A percentile compares a stretch with the other conserved stretches of the same genome.
Evolutionary conservation across 1,140 invertebrate species (phyloP).

Genomic region (Zeugodacus cucurbitae): DNA sequence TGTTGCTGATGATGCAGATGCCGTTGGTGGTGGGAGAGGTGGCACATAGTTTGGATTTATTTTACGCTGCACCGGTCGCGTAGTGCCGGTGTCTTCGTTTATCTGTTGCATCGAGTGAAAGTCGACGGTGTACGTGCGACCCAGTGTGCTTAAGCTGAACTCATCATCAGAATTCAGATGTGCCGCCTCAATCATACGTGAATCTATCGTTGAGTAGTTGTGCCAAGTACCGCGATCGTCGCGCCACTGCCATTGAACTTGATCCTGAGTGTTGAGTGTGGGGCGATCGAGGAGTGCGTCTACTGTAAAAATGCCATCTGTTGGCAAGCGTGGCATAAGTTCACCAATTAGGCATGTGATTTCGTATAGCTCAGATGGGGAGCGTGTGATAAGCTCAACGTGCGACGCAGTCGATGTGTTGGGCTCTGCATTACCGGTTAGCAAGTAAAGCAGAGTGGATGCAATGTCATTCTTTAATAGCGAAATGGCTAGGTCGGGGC

Average conservation of each 20-base stretch:
- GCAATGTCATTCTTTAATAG: conserved; percentile 95
- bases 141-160: conserved; percentile 89
- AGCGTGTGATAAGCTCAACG: conserved; percentile 88
- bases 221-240: conserved; percentile 90
- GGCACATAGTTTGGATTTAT: conserved; percentile 64
- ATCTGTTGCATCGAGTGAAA: conserved; percentile 98
- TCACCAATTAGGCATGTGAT: conserved; percentile 96
- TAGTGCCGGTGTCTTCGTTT: conserved; percentile 96
- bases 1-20: neutral
- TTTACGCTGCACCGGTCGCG: conserved; percentile 86
- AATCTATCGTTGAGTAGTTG: conserved; percentile 75
- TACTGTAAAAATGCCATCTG: conserved; percentile 93
- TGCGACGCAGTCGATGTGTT: conserved; percentile 67
- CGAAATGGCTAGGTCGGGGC: conserved; percentile 90
- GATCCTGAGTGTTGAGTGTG: conserved; percentile 76
- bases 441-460: conserved; percentile 90
- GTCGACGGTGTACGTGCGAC: conserved; percentile 94
- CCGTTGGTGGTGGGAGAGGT: conserved; percentile 45
- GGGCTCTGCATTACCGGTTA: conserved; percentile 83
- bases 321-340: conserved; percentile 92
- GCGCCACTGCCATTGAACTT: conserved; percentile 95
- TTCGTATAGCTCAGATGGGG: conserved; percentile 95
- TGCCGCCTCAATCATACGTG: conserved; percentile 82
- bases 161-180: conserved; percentile 95
- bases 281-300: conserved; percentile 86